Conservation (phyloP, 2,113 vertebrate species). For the Lasiurus cinereus region DNA sequence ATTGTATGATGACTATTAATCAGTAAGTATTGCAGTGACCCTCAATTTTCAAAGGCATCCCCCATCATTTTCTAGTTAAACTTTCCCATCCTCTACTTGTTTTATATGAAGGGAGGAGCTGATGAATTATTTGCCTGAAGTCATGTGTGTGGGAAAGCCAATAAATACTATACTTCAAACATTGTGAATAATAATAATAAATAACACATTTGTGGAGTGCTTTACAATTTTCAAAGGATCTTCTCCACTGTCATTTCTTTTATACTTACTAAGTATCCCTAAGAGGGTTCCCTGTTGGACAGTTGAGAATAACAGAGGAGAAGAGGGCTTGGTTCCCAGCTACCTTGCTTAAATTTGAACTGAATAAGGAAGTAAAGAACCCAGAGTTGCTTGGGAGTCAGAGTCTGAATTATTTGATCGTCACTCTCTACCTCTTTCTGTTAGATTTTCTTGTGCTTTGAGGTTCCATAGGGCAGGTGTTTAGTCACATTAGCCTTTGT, state of each 20-base stretch:
- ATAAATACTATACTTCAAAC: conserved; percentile 62
- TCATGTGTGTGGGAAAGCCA: conserved; percentile 68
- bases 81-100: conserved; percentile 34
- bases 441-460: conserved; percentile 21
- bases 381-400: not conserved
- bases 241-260: conserved; percentile 38
- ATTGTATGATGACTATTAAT: conserved; percentile 68
- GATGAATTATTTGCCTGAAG: conserved; percentile 79
- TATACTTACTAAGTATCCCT: not conserved
- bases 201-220: conserved; percentile 27
- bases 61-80: conserved; percentile 73
- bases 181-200: conserved; percentile 67
- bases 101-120: conserved; percentile 63
- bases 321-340: not conserved
- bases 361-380: not conserved
- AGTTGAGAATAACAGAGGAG: not conserved
- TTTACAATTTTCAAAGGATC: conserved; percentile 60
- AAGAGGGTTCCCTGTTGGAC: not conserved
- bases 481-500: not conserved
- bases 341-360: not conserved
- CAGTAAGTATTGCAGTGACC: conserved; percentile 56
- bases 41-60: conserved; percentile 60
- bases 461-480: not conserved
- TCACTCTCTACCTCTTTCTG: not conserved
- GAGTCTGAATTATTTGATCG: not conserved